Conservation (phyloP, 2,113 vertebrate species). For the Bolborhynchus lineola region DNA sequence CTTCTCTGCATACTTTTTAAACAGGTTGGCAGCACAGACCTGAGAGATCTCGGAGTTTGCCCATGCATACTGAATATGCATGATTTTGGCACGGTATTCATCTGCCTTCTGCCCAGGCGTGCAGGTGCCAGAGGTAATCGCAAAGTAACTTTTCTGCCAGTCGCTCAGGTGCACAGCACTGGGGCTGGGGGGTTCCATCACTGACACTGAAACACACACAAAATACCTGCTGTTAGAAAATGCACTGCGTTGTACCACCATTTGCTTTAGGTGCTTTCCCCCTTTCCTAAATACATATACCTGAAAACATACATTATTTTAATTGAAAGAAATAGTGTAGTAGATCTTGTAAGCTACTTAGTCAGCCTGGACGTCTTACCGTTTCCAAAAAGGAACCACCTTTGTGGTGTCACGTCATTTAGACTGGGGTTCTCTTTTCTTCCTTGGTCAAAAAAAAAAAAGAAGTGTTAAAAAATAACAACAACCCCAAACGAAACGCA, state of each 20-base stretch:
- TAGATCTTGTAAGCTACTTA: neutral
- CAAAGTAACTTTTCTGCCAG: conserved; percentile 92
- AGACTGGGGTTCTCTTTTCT: neutral
- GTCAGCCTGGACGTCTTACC: neutral
- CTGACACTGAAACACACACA: conserved; percentile 4
- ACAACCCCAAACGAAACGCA: neutral
- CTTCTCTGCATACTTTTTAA: conserved; percentile 84
- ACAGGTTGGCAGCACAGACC: conserved; percentile 81
- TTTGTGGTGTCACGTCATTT: neutral
- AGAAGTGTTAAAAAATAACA: neutral
- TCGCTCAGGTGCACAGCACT: conserved; percentile 84
- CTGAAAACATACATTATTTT: neutral
- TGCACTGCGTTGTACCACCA: neutral
- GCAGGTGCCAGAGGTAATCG: conserved; percentile 82
- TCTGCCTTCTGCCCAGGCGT: conserved; percentile 88
- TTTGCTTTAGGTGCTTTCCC: neutral
- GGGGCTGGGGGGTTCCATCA: conserved; percentile 67
- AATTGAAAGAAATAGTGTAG: neutral
- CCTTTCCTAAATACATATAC: neutral
- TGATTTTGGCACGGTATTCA: conserved; percentile 87
- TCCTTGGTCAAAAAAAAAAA: neutral
- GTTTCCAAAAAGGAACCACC: neutral
- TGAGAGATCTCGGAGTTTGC: conserved; percentile 86
- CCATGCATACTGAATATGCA: conserved; percentile 91
- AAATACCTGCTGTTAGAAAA: neutral